These are phyloP conservation scores for Plebejus argus DNA, from an alignment of 2,888 invertebrate species.

Conservation along the genomic window DNA sequence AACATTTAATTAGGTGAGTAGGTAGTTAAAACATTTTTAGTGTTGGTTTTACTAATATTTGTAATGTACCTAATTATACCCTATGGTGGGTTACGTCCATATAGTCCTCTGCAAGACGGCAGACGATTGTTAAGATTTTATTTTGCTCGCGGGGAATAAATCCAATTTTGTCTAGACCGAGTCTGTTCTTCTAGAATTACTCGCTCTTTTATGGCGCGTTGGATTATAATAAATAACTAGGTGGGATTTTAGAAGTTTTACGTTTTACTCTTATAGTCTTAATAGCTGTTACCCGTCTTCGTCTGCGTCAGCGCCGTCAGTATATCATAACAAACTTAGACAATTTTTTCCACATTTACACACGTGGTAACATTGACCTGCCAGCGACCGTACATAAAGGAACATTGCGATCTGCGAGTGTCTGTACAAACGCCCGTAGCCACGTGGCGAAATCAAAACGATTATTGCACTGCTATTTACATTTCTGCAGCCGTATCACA, in stretches of 20 bases:
- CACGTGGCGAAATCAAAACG: conserved; percentile 22
- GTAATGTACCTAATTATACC: too few relatives aligned
- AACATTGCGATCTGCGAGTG: not conserved
- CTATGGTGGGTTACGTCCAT: too few relatives aligned
- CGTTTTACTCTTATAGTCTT: not conserved
- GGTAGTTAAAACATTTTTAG: too few relatives aligned
- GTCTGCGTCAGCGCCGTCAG: too few relatives aligned
- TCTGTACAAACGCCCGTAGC: not conserved
- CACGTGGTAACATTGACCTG: not conserved
- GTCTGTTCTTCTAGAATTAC: not conserved
- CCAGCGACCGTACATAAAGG: not conserved
- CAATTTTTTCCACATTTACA: too few relatives aligned
- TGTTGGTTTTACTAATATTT: too few relatives aligned
- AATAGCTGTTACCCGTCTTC: too few relatives aligned
- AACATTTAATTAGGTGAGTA: too few relatives aligned
- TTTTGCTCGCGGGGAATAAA: conserved; percentile 3
- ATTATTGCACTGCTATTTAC: conserved; percentile 1
- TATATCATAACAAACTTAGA: too few relatives aligned
- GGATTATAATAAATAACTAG: not conserved
- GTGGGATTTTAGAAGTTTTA: not conserved
- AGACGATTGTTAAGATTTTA: conserved; percentile 2
- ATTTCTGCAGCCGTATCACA: not conserved
- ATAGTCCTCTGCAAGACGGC: not conserved
- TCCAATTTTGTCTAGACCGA: conserved; percentile 21
- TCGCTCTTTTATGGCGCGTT: not conserved